Base-by-base conservation (phyloP, 1,140 invertebrate species). In the Diuraphis noxia region DNA sequence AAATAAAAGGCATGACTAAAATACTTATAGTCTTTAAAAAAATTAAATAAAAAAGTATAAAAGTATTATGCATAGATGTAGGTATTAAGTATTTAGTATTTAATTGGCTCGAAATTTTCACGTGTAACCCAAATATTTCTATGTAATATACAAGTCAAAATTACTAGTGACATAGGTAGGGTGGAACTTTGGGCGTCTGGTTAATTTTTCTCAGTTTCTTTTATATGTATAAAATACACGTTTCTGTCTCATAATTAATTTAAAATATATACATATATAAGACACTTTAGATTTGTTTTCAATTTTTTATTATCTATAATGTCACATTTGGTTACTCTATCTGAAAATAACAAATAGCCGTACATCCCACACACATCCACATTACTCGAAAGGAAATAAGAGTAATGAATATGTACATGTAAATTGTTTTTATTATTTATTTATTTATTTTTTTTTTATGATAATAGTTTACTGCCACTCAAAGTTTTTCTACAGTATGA, bases 351-450 rank as follows among this genome's bases (percentile, higher is more conserved):
- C 56, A 72, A 72, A 72, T n/a, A 72, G 56, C 13, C 56, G n/a
- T 72, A 34, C 56, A 72, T 72, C 56, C 56, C 10, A n/a, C 30
- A 72, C 56, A 72, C 30, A 72, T 72, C 56, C 56, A n/a, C 30
- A 10, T 72, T n/a, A 72, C 30, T 72, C 30, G 30, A 72, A n/a
- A 72, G 13, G 56, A n/a, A 72, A 72, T n/a, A 72, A 72, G 56
- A 72, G 56, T 72, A 72, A 72, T 72, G 56, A n/a, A 72, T 72
- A 72, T 72, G 56, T 72, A n/a, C 30, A 72, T 63, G 56, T 72
- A 72, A 72, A 72, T 72, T n/a, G 56, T 49, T 49, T 49, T 49
- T 49, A 6, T 72, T n/a, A n/a, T n/a, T n/a, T n/a, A n/a, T n/a
- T n/a, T n/a, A n/a, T 72, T n/a, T 72, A n/a, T n/a, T n/a, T 72